phyloP scores from a whole-genome alignment of 2,113 vertebrate species.

The Cynopterus brachyotis region DNA sequence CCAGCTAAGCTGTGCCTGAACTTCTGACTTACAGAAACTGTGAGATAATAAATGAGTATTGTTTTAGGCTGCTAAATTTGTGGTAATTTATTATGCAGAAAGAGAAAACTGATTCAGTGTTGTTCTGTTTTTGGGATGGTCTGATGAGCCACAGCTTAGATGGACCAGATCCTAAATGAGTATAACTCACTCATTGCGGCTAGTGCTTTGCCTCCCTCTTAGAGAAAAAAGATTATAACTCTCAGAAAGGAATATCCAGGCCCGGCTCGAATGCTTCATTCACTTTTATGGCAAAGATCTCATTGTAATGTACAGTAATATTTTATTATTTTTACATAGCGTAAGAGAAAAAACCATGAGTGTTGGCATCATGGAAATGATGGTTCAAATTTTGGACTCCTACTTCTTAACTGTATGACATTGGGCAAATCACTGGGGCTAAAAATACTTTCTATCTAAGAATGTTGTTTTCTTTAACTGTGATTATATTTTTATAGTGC shows the following conservation, averaged over 20 bases:
- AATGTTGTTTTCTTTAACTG: background rate
- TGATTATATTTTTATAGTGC: background rate
- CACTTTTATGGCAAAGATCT: constrained; percentile 18
- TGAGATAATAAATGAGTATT: background rate
- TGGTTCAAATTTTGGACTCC: background rate
- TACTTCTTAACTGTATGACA: background rate
- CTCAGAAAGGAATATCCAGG: background rate
- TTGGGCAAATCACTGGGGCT: background rate
- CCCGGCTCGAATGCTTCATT: background rate
- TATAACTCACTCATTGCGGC: background rate
- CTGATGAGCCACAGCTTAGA: background rate
- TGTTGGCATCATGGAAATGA: constrained; percentile 3
- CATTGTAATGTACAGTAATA: background rate
- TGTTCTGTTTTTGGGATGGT: background rate
- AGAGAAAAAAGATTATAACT: background rate
- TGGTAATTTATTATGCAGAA: background rate
- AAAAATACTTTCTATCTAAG: background rate
- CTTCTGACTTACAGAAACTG: constrained; percentile 2
- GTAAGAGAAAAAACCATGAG: background rate
- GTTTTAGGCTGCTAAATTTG: background rate
- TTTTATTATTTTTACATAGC: background rate
- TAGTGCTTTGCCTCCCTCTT: background rate
- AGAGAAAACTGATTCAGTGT: background rate
- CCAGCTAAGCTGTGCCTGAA: background rate
- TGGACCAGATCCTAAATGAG: background rate